phyloP scores from a whole-genome alignment of 2,888 invertebrate genomes.

The Metopia argyrocephala region DNA sequence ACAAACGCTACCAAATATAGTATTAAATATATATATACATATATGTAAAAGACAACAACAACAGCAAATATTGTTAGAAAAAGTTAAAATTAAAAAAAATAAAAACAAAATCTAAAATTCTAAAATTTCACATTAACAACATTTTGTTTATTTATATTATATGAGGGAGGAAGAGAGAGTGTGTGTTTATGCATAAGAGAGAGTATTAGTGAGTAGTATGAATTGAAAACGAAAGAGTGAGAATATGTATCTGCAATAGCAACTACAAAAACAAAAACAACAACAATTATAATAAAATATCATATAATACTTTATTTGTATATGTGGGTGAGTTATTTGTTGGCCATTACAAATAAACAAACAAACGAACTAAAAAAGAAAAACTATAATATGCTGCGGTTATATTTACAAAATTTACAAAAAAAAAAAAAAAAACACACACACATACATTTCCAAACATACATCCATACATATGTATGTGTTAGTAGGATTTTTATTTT shows the following conservation, averaged over 20 bases:
- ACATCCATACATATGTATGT: slow-evolving; percentile 14
- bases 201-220: background rate
- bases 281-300: slow-evolving; percentile 22
- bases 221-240: background rate
- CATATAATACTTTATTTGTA: slow-evolving; percentile 43
- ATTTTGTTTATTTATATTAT: slow-evolving; percentile 49
- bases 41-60: background rate
- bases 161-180: too few relatives aligned
- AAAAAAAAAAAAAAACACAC: background rate
- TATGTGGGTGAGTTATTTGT: slow-evolving; percentile 65
- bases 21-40: slow-evolving; percentile 42
- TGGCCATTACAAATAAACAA: slow-evolving; percentile 60
- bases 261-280: background rate
- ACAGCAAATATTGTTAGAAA: background rate
- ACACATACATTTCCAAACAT: background rate
- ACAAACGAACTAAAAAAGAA: slow-evolving; percentile 61
- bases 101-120: background rate
- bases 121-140: slow-evolving; percentile 62
- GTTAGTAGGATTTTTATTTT: background rate
- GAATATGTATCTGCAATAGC: slow-evolving; percentile 10
- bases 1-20: slow-evolving; percentile 48
- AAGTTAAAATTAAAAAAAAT: background rate
- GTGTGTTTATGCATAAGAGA: too few relatives aligned
- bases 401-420: slow-evolving; percentile 42
- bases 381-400: slow-evolving; percentile 66